These are phyloP conservation scores for Alauda arvensis DNA, from an alignment of 2,797 vertebrate species.

Conservation along the genomic window DNA sequence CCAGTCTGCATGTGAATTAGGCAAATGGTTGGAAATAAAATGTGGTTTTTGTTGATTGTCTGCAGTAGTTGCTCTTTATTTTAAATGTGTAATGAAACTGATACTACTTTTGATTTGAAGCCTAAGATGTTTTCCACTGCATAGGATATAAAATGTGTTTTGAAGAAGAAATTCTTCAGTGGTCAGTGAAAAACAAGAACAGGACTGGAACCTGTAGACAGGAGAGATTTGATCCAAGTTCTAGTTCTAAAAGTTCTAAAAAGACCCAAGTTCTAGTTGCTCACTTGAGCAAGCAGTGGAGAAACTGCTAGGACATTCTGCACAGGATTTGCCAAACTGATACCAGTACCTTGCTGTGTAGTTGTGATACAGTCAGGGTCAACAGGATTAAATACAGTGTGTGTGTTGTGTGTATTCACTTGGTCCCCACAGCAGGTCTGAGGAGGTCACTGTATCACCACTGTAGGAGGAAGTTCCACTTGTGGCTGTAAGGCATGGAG, in stretches of 20 bases:
- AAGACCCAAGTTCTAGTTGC: too few species aligned
- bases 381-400: not conserved
- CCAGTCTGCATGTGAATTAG: not conserved
- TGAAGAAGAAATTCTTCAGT: not conserved
- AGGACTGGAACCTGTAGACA: not conserved
- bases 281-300: not conserved
- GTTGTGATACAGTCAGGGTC: not conserved
- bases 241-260: not conserved
- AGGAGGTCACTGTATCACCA: not conserved
- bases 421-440: not conserved
- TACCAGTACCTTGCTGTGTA: not conserved
- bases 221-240: not conserved
- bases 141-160: not conserved
- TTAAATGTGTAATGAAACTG: not conserved
- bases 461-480: not conserved
- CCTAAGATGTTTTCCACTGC: not conserved
- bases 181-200: not conserved
- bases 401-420: not conserved
- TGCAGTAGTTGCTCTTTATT: not conserved
- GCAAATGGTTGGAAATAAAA: constrained; percentile 38
- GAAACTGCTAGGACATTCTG: not conserved
- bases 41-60: not conserved
- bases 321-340: not conserved
- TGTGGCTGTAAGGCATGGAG: not conserved
- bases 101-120: not conserved